Evolutionary conservation across 2,113 vertebrate species (phyloP).

Genomic region (Numida meleagris): DNA sequence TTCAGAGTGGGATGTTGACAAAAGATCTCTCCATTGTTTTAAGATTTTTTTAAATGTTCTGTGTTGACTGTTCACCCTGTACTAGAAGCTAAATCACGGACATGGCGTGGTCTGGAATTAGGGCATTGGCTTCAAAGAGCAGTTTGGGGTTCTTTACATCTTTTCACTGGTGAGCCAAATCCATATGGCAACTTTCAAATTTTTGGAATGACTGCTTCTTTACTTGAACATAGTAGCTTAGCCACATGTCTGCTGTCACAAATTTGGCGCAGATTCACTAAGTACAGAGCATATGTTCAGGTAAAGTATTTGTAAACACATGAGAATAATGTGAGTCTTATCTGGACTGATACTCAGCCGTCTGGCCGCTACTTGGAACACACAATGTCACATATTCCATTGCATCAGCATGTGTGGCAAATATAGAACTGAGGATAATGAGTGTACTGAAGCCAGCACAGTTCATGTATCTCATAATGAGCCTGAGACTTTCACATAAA

Average conservation of each 20-base stretch:
- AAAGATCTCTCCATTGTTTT: conserved; percentile 47
- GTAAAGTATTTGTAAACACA: background rate
- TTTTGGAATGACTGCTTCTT: background rate
- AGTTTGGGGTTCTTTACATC: background rate
- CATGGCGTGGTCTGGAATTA: too few relatives aligned
- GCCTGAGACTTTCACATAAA: background rate
- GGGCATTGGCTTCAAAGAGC: background rate
- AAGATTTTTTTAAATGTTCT: background rate
- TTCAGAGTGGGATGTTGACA: conserved; percentile 40
- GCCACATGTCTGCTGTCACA: background rate
- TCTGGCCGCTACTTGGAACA: background rate
- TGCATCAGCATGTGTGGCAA: background rate
- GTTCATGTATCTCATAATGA: rapidly evolving
- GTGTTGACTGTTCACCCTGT: conserved; percentile 11
- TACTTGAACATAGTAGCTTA: background rate
- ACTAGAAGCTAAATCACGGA: background rate
- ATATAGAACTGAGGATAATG: background rate
- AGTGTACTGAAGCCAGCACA: background rate
- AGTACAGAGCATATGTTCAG: background rate
- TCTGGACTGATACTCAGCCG: background rate
- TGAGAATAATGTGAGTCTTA: background rate
- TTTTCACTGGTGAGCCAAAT: background rate
- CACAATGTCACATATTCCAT: background rate
- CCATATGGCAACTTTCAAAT: background rate
- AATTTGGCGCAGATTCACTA: background rate